phyloP scores from a whole-genome alignment of 2,888 invertebrate species.

The Phortica magna region DNA sequence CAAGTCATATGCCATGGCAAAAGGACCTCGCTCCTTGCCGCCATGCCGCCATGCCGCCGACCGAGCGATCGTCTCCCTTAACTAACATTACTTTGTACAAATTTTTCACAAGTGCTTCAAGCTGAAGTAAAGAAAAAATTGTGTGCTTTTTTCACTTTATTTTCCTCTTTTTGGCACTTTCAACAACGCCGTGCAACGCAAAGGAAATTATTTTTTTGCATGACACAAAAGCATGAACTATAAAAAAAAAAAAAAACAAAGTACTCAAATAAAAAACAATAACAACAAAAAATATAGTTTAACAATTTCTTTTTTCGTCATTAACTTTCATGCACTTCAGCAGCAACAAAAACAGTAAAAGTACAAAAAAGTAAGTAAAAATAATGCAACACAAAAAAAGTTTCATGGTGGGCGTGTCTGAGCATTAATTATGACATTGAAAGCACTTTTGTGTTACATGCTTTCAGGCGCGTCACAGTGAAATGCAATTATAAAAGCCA shows the following conservation, averaged over 20 bases:
- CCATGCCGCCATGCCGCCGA: neutral
- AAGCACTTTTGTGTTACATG: neutral
- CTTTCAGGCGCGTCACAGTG: neutral
- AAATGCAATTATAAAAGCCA: neutral
- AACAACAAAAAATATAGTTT: neutral
- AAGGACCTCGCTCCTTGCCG: neutral
- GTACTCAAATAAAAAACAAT: neutral
- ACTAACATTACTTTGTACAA: slow-evolving; percentile 12
- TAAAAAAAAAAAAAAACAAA: neutral
- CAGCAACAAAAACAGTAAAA: neutral
- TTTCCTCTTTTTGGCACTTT: neutral
- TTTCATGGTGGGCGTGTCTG: neutral
- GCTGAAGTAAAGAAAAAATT: neutral
- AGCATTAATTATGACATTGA: neutral
- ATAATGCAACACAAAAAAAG: neutral
- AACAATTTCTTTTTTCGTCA: neutral
- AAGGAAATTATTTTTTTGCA: slow-evolving; percentile 25
- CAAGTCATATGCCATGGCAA: slow-evolving; percentile 42
- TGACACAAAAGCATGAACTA: slow-evolving; percentile 6
- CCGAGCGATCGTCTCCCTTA: neutral
- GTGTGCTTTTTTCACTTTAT: neutral
- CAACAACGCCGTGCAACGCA: neutral
- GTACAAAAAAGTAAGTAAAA: neutral
- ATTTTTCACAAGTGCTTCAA: slow-evolving; percentile 15
- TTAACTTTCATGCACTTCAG: slow-evolving; percentile 23